Percentiles rank a stretch among this genome's conserved stretches.
phyloP scores from a whole-genome alignment of 2,888 invertebrate species.

The Dexiosoma caninum region DNA sequence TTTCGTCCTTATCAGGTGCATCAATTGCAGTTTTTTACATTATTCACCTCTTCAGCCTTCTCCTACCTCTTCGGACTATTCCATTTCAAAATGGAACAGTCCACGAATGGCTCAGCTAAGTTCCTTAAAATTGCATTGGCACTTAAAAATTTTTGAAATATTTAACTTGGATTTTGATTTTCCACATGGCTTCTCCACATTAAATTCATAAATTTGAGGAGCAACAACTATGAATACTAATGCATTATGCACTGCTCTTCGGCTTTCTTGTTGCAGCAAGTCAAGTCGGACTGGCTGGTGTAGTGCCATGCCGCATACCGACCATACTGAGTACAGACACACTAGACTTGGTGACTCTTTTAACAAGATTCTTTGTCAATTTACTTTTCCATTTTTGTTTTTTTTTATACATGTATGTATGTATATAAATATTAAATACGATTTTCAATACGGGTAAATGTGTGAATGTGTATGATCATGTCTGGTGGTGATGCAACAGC shows the following conservation, averaged over 20 bases:
- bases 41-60: too few species aligned
- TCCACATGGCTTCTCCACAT: too few species aligned
- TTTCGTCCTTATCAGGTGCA: too few species aligned
- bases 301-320: not conserved
- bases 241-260: not conserved
- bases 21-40: too few species aligned
- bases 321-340: not conserved
- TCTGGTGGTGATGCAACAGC: not conserved
- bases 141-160: too few species aligned
- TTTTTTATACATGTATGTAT: not conserved
- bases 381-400: not conserved
- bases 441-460: not conserved
- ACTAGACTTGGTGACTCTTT: constrained; percentile 59
- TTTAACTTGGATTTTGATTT: too few species aligned
- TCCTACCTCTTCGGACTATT: too few species aligned
- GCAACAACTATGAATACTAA: not conserved
- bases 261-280: not conserved
- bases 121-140: too few species aligned
- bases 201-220: too few species aligned
- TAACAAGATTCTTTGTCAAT: constrained; percentile 18
- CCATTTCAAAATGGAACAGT: too few species aligned
- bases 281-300: not conserved
- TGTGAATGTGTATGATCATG: not conserved
- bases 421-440: not conserved
- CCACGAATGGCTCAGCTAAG: too few species aligned